Base-by-base conservation (phyloP, 2,113 vertebrate genomes). In the Benitochromis conjunctus region DNA sequence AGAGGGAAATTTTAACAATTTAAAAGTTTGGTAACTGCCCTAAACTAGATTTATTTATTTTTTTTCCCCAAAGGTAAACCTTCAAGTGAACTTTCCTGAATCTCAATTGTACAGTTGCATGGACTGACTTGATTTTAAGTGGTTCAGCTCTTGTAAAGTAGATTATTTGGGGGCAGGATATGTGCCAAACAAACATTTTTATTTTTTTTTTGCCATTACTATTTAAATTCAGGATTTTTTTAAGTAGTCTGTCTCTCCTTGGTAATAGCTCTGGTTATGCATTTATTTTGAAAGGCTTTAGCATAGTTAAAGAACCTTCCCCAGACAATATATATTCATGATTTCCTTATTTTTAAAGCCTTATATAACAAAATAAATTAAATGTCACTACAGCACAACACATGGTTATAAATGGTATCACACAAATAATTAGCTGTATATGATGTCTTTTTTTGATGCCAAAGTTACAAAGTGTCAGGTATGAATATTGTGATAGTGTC, bases 341-440 rank as follows among this genome's bases (percentile, higher is more conserved):
- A 80, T 76, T 48, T 48, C 84, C 83, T 86, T 88, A 88, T 78
- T n/a, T 57, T 78, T 76, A 56, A 79, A 93, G 94, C 94, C 93
- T 95, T 95, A 94, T 38, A 84, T 79, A 43, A 82, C 78, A 38
- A 85, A 80, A 48, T 79, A 3, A 12, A 82, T 46, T 26, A 29
- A 64, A 60, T 31, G 78, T 87, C 71, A 82, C 53, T 76, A 41
- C 86, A 82, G 60, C 54, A 90, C 83, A 80, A 54, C 43, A 90
- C 57, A 81, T 51, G 10, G 6, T 16, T 51, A 48, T 55, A 74
- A 62, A 66, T 9, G 57, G 29, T 48, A 62, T 31, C 53, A 26
- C 43, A 26, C 51, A 91, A 76, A 64, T 60, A 91, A 55, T 66
- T 31, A 83, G 77, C 77, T 71, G 56, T 79, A 34, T 26, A 51